These are phyloP conservation scores for Lasioglossum baleicum DNA, from an alignment of 1,140 invertebrate species.

Conservation along the genomic window DNA sequence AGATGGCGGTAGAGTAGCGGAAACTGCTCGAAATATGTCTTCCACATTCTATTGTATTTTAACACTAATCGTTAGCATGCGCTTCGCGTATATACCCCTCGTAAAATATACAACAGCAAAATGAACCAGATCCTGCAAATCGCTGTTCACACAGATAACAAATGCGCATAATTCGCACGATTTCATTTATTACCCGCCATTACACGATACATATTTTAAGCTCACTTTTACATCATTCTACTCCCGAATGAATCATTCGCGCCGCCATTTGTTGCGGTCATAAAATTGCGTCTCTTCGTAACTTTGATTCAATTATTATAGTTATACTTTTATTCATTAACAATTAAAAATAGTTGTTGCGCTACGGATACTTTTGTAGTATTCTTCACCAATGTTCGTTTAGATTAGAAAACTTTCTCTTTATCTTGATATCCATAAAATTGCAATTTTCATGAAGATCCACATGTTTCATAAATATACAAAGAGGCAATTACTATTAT, in stretches of 20 bases:
- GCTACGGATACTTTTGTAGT: too few species aligned
- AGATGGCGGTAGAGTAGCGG: too few species aligned
- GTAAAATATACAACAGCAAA: slow-evolving; percentile 2
- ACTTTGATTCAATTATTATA: neutral
- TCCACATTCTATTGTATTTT: neutral
- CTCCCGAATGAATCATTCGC: neutral
- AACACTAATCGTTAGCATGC: neutral
- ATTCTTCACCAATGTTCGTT: too few species aligned
- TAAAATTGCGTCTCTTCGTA: neutral
- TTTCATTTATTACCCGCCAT: slow-evolving; percentile 6
- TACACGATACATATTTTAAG: neutral
- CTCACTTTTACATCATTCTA: neutral
- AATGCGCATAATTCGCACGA: neutral
- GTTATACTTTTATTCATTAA: too few species aligned
- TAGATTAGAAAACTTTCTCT: too few species aligned
- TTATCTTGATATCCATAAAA: too few species aligned
- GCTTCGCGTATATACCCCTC: neutral
- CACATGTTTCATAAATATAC: too few species aligned
- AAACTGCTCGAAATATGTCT: neutral
- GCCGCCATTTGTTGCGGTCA: neutral
- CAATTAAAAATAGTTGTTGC: too few species aligned
- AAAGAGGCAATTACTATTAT: too few species aligned
- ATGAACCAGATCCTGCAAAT: neutral
- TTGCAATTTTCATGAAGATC: too few species aligned
- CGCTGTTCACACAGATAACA: neutral